Conservation (phyloP, 2,113 vertebrate genomes). For the Aspidoscelis tigris region DNA sequence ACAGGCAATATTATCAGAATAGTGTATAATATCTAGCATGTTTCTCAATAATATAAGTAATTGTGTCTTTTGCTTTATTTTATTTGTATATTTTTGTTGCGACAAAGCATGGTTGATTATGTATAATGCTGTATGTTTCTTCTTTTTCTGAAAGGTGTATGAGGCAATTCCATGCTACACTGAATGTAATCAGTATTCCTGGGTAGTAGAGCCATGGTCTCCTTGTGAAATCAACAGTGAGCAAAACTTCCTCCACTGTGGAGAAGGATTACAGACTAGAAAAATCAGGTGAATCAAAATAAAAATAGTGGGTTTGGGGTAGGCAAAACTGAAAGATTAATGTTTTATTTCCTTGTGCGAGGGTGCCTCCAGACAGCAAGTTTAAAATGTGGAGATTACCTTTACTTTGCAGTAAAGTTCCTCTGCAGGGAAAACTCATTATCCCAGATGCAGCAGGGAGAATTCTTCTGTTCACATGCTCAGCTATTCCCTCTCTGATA, state of each 20-base stretch:
- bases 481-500: too few relatives aligned
- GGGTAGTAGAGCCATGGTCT: slow-evolving; percentile 91
- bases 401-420: too few relatives aligned
- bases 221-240: slow-evolving; percentile 89
- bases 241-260: slow-evolving; percentile 85
- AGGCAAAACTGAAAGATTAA: neutral
- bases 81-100: slow-evolving; percentile 37
- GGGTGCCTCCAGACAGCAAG: too few relatives aligned
- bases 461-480: too few relatives aligned
- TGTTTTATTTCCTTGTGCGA: neutral
- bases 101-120: slow-evolving; percentile 29
- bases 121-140: slow-evolving; percentile 56
- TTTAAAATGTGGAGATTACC: too few relatives aligned
- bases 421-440: too few relatives aligned
- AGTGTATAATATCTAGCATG: slow-evolving; percentile 14
- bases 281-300: slow-evolving; percentile 87
- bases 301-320: slow-evolving; percentile 40
- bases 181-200: slow-evolving; percentile 87
- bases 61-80: neutral
- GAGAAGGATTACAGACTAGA: slow-evolving; percentile 91
- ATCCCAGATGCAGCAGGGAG: too few relatives aligned
- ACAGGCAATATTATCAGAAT: slow-evolving; percentile 8
- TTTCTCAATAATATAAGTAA: slow-evolving; percentile 2
- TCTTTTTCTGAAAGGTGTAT: slow-evolving; percentile 84
- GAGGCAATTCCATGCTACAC: slow-evolving; percentile 89